A percentile compares a stretch with the other conserved stretches of the same genome.
phyloP scores from a whole-genome alignment of 2,888 invertebrate species.

The Hemithea aestivaria region DNA sequence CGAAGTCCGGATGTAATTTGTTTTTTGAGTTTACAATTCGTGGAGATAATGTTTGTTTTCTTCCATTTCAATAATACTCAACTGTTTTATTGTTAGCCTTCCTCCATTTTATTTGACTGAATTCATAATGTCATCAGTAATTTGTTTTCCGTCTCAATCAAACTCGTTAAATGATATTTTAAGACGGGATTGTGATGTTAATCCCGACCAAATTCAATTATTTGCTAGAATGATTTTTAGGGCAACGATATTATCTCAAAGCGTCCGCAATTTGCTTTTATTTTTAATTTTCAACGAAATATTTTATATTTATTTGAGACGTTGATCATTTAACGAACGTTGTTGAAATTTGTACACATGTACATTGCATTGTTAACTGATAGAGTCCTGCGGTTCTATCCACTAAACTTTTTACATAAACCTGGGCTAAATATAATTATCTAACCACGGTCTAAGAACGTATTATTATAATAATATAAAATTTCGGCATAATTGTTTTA shows the following conservation, averaged over 20 bases:
- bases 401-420: too few species aligned
- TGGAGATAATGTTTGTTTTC: not conserved
- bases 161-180: conserved; percentile 11
- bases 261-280: conserved; percentile 1
- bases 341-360: too few species aligned
- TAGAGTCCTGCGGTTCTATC: too few species aligned
- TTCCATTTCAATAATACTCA: too few species aligned
- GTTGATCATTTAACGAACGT: too few species aligned
- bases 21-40: conserved; percentile 14
- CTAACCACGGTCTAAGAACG: too few species aligned
- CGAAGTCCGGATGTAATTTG: conserved; percentile 28
- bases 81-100: too few species aligned
- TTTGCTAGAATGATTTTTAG: conserved; percentile 14
- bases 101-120: too few species aligned
- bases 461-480: too few species aligned
- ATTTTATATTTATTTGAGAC: not conserved
- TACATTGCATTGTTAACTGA: too few species aligned
- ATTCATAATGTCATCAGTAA: not conserved
- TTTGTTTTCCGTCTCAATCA: conserved; percentile 8
- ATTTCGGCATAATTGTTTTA: too few species aligned
- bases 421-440: too few species aligned
- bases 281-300: conserved; percentile 5
- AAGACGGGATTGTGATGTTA: conserved; percentile 16
- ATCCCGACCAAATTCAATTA: conserved; percentile 20
- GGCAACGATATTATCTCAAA: conserved; percentile 6